Conservation (phyloP, 2,888 invertebrate genomes). For the Deilephila porcellus region DNA sequence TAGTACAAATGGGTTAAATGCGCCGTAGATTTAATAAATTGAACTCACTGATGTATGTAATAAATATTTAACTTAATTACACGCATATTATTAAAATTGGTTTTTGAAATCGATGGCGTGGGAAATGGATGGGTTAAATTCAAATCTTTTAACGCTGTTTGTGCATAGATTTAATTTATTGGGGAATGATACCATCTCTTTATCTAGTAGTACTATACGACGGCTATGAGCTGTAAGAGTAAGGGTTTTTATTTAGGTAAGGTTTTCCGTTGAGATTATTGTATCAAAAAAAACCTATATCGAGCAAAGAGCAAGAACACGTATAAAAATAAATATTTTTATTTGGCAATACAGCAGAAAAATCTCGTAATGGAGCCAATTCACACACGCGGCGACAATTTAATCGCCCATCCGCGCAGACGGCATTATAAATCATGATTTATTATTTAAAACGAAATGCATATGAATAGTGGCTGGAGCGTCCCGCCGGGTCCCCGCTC, state of each 20-base stretch:
- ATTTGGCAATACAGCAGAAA: slow-evolving; percentile 8
- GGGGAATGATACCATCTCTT: too few species aligned
- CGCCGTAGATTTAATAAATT: neutral
- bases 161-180: too few species aligned
- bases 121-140: neutral
- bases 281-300: neutral
- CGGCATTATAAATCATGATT: slow-evolving; percentile 45
- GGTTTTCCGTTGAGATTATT: too few species aligned
- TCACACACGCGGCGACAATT: slow-evolving; percentile 20
- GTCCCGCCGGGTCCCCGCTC: slow-evolving; percentile 38
- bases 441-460: slow-evolving; percentile 54
- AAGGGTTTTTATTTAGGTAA: neutral
- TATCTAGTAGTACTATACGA: too few species aligned
- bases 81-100: neutral
- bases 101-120: neutral
- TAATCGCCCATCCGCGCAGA: slow-evolving; percentile 28
- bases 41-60: neutral
- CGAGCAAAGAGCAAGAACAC: neutral
- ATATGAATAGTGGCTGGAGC: slow-evolving; percentile 44
- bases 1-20: slow-evolving; percentile 3
- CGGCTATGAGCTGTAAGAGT: neutral
- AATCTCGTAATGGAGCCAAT: neutral
- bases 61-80: neutral
- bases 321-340: neutral
- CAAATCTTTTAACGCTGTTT: neutral